Conservation (phyloP, 2,888 invertebrate species). For the Lasioglossum morio region DNA sequence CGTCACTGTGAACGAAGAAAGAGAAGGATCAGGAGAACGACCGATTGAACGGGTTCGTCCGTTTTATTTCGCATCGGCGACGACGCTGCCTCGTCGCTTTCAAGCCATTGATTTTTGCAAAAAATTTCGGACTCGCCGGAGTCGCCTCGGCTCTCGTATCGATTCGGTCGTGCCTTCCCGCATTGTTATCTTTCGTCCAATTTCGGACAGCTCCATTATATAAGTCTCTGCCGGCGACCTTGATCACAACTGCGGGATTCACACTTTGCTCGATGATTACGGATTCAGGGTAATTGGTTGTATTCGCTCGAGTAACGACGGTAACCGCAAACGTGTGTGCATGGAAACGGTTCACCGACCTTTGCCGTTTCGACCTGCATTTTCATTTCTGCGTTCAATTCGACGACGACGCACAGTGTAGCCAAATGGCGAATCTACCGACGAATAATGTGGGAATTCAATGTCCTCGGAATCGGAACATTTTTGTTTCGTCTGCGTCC, state of each 20-base stretch:
- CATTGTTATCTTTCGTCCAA: constrained; percentile 16
- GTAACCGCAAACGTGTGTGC: constrained; percentile 12
- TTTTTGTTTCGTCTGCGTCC: too few relatives aligned
- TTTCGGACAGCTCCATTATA: constrained; percentile 37
- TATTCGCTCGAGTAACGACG: constrained; percentile 34
- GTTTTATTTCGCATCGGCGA: background rate
- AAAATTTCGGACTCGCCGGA: background rate
- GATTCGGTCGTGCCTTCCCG: constrained; percentile 1
- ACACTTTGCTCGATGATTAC: constrained; percentile 40
- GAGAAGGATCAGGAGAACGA: constrained; percentile 7
- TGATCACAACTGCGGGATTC: constrained; percentile 26
- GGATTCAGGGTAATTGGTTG: constrained; percentile 43
- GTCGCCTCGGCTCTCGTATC: background rate
- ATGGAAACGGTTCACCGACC: constrained; percentile 46
- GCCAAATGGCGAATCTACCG: too few relatives aligned
- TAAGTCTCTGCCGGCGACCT: constrained; percentile 38
- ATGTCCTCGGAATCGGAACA: too few relatives aligned
- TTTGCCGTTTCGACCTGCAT: constrained; percentile 24
- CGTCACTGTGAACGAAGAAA: background rate
- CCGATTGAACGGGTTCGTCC: background rate
- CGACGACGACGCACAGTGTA: background rate
- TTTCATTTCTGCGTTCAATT: background rate
- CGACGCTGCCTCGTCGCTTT: background rate
- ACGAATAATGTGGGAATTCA: too few relatives aligned
- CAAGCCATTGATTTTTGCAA: background rate